phyloP scores from a whole-genome alignment of 2,113 vertebrate species.

The Oreochromis tanganicae region DNA sequence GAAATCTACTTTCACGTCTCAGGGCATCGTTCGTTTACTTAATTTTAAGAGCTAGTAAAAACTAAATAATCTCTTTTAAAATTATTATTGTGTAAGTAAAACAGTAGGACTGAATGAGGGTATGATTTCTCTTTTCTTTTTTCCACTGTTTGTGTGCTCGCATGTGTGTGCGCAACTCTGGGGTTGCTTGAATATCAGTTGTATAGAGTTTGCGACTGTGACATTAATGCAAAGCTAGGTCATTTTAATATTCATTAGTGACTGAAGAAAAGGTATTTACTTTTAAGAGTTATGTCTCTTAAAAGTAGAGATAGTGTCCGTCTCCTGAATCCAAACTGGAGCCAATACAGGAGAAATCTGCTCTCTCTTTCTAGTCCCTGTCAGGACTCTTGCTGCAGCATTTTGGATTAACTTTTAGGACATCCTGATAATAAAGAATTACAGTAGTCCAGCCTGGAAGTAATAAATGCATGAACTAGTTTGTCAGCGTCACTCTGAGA shows the following conservation, averaged over 20 bases:
- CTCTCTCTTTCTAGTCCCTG: not conserved
- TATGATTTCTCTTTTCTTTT: not conserved
- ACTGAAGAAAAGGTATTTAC: not conserved
- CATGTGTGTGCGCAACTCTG: not conserved
- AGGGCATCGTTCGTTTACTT: accelerated
- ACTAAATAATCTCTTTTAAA: not conserved
- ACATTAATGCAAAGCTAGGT: not conserved
- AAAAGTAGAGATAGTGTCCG: accelerated
- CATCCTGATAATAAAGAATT: too few relatives aligned
- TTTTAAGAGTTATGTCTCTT: not conserved
- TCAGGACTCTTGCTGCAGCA: not conserved
- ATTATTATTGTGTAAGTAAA: not conserved
- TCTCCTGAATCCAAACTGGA: not conserved
- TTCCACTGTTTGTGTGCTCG: not conserved
- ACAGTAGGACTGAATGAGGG: not conserved
- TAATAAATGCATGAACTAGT: too few relatives aligned
- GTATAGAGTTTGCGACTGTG: not conserved
- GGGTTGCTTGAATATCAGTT: not conserved
- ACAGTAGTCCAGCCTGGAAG: too few relatives aligned
- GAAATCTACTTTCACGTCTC: not conserved
- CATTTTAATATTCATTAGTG: not conserved
- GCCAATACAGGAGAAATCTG: accelerated
- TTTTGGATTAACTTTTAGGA: accelerated
- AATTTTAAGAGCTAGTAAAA: not conserved
- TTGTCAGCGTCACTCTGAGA: too few relatives aligned